Evolutionary conservation across 2,797 vertebrate genomes (phyloP).

Genomic region (Glossophaga mutica): DNA sequence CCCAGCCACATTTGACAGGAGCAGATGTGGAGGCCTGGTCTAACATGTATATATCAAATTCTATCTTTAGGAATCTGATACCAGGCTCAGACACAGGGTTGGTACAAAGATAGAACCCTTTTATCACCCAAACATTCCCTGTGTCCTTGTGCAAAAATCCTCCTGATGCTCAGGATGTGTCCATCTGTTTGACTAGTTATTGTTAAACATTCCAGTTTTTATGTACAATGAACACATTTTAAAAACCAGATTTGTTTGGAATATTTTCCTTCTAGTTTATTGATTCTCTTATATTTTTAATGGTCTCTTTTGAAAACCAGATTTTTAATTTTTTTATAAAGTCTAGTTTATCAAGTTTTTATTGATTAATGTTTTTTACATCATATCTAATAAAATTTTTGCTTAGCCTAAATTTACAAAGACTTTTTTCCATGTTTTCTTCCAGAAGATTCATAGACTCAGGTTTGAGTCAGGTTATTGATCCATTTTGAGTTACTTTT

Average conservation of each 20-base stretch:
- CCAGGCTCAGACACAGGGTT: not conserved
- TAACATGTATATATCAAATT: not conserved
- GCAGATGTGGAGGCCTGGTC: not conserved
- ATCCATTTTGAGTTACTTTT: not conserved
- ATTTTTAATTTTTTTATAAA: not conserved
- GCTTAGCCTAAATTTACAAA: not conserved
- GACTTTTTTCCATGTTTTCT: not conserved
- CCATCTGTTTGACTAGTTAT: not conserved
- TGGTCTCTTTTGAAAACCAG: not conserved
- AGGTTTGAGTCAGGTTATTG: not conserved
- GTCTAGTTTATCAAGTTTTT: not conserved
- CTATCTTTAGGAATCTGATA: not conserved
- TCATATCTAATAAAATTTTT: not conserved
- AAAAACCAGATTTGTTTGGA: not conserved
- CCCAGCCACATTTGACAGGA: not conserved
- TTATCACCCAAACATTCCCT: not conserved
- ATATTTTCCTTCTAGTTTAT: not conserved
- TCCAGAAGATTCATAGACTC: not conserved
- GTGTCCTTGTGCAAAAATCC: not conserved
- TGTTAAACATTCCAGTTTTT: not conserved
- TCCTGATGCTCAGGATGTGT: not conserved
- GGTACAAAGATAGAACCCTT: not conserved
- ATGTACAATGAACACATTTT: not conserved
- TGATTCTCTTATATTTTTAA: not conserved
- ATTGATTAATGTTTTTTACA: not conserved